phyloP scores from a whole-genome alignment of 2,888 invertebrate genomes.

The Rotaria magnacalcarata region DNA sequence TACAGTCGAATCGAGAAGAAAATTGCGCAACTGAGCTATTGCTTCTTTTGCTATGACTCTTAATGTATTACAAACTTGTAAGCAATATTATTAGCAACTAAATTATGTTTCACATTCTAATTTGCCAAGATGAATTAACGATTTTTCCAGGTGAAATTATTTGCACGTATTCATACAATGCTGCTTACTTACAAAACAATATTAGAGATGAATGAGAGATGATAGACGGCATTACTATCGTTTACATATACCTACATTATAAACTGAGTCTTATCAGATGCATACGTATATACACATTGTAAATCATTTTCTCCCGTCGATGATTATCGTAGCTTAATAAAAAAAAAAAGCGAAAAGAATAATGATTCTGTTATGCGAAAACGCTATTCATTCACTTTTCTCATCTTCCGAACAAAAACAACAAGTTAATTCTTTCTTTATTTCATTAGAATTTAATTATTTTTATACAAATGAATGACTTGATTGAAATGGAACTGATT shows the following conservation, averaged over 20 bases:
- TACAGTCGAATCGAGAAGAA: too few species aligned
- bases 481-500: background rate
- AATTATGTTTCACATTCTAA: too few species aligned
- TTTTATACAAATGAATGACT: background rate
- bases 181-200: background rate
- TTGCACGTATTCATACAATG: background rate
- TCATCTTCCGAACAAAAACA: too few species aligned
- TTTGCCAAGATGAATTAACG: too few species aligned
- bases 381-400: background rate
- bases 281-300: background rate
- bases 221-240: background rate
- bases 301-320: background rate
- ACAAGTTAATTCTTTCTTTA: too few species aligned
- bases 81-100: too few species aligned
- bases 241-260: background rate
- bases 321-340: background rate
- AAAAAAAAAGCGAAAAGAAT: too few species aligned
- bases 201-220: background rate
- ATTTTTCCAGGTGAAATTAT: too few species aligned
- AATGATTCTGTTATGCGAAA: background rate
- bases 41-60: too few species aligned
- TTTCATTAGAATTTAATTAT: background rate
- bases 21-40: too few species aligned
- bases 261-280: background rate
- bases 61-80: too few species aligned